Base-by-base conservation (phyloP, 2,113 vertebrate genomes). In the Serilophus lunatus region DNA sequence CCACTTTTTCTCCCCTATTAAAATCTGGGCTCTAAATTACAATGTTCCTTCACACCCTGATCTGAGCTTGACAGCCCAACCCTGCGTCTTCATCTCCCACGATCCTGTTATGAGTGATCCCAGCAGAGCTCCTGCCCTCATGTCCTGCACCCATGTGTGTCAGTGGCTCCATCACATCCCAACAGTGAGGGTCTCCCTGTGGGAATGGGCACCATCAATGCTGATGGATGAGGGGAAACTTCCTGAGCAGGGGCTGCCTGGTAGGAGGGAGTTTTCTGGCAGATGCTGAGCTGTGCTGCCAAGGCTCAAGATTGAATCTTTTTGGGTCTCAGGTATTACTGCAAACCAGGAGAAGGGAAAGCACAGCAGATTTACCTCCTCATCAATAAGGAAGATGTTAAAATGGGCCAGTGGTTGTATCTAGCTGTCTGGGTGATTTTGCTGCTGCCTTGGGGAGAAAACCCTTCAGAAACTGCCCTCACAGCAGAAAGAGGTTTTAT, bases 241-340 rank as follows among this genome's bases (percentile, higher is more conserved):
- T 45, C 71, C 81, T 1, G 2, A 72, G 35, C 59, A 69, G 15
- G 18, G 25, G 7, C 45, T 49, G n/a, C 59, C 49, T 23, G 31
- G 5, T 57, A 26, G 51, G 60, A 70, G 51, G 33, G 50, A 69
- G 38, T 42, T 71, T 87, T 51, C 63, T 51, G 53, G 42, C 40
- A 44, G 19, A 36, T 23, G 42, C 44, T 0, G 0, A 68, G 35
- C 12, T 0, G 0, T 4, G 14, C 26, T 6, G 4, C 24, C 1
- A 3, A 12, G 4, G 10, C 88, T 86, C 4, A 6, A 86, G n/a
- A 18, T 57, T 51, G 33, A 72, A 60, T 40, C 19, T 5, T 84
- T 77, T 36, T 18, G 68, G 24, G 31, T 38, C 14, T 66, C 0
- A 2, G 23, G 40, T 10, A 3, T 49, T 42, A 9, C 18, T 56